phyloP scores from a whole-genome alignment of 2,797 vertebrate genomes.

The Coracias cyanogaster region DNA sequence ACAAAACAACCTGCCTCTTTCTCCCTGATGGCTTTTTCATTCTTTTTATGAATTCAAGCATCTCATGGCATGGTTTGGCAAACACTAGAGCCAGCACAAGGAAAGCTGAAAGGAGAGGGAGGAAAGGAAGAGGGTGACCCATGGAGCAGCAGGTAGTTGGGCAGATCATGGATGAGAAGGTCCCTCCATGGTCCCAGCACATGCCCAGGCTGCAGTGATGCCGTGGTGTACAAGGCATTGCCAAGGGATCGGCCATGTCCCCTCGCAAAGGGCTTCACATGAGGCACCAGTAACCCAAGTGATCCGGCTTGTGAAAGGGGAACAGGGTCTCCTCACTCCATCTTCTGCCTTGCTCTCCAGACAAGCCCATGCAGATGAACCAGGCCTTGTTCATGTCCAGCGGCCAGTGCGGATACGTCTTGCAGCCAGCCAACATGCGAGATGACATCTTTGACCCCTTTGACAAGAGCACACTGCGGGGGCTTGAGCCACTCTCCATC shows the following conservation, averaged over 20 bases:
- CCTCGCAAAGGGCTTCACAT: neutral
- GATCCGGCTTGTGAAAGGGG: neutral
- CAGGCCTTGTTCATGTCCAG: constrained; percentile 96
- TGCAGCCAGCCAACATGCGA: constrained; percentile 94
- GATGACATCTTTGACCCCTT: constrained; percentile 96
- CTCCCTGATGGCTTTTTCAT: neutral
- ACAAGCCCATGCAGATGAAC: constrained; percentile 99
- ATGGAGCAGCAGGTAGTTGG: neutral
- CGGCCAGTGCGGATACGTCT: constrained; percentile 92
- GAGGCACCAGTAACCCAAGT: neutral
- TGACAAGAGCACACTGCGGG: constrained; percentile 88
- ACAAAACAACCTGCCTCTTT: neutral
- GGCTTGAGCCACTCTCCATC: constrained; percentile 85
- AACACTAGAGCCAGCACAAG: neutral
- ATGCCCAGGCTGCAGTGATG: neutral
- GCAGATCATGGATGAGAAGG: rapidly evolving
- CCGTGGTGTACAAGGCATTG: neutral
- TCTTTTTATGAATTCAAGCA: neutral
- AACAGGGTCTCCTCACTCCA: neutral
- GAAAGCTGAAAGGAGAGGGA: neutral
- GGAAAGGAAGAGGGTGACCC: neutral
- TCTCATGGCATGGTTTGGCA: neutral
- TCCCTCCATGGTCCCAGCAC: rapidly evolving
- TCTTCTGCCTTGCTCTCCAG: constrained; percentile 74
- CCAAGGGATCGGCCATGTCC: neutral